Conservation (phyloP, 2,797 vertebrate species). For the Myioborus miniatus region DNA sequence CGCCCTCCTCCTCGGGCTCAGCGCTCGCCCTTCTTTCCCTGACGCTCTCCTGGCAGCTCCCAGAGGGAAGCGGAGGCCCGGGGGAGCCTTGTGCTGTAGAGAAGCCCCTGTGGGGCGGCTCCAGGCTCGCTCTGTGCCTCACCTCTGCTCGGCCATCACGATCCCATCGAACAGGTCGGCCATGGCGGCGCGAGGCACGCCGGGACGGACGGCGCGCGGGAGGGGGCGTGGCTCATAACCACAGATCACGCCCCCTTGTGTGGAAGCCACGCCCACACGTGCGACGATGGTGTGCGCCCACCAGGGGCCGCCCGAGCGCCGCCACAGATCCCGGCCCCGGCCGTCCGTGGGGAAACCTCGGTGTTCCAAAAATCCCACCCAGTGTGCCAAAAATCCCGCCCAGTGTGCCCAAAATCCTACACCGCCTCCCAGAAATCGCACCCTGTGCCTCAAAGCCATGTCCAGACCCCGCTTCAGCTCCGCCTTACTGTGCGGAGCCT, state of each 20-base stretch:
- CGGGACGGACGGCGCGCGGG: background rate
- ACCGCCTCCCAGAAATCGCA: no score
- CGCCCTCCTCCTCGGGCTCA: background rate
- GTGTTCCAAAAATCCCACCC: background rate
- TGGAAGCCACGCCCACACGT: fast-evolving
- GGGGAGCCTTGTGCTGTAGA: background rate
- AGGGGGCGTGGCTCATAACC: fast-evolving
- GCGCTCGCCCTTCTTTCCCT: no score
- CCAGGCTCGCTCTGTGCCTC: fast-evolving
- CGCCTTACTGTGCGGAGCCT: background rate
- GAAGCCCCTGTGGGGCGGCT: background rate
- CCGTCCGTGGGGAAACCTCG: fast-evolving
- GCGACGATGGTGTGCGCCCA: fast-evolving
- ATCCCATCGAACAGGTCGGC: background rate
- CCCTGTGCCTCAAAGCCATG: background rate
- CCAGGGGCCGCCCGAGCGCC: background rate
- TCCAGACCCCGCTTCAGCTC: background rate
- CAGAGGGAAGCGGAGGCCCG: no score
- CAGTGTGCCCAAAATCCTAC: fast-evolving
- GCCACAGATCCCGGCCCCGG: background rate
- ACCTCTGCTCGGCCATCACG: background rate
- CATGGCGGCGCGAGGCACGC: background rate
- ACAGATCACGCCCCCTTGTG: fast-evolving
- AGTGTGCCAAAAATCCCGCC: background rate
- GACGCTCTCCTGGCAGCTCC: background rate